Evolutionary conservation across 2,113 vertebrate species (phyloP), one percentile per base, ranked within the genome.

Genomic region (Burhinus bistriatus): DNA sequence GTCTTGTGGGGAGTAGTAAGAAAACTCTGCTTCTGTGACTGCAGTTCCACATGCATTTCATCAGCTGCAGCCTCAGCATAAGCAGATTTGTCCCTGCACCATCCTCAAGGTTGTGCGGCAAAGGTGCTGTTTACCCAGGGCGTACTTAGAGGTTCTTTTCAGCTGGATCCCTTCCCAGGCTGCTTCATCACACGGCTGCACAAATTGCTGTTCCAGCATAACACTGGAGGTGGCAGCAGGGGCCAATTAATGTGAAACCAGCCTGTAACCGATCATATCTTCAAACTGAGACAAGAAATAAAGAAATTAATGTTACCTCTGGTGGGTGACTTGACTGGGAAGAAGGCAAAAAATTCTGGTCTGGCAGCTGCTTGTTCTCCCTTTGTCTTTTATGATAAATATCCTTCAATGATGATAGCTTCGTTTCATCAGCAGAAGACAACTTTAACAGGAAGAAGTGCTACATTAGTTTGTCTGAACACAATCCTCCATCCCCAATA

Each of bases 301-400:
- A 42, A 49, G 30, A 91, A 88, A 62, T 47, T 36, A 76, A 51
- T 23, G 29, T 88, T 98, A 99, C 99, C 99, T 99, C 99, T 81
- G 99, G 98, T 3, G 98, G 98, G 68, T 98, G 98, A 75, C 97
- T 98, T 45, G 98, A 97, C 25, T 95, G 97, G n/a, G 96, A 97
- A 30, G 97, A 81, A 70, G 96, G 91, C 57, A 96, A 93, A 96
- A 90, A 97, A 97, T 36, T 98, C 97, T 98, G 98, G 83, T 98
- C 98, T 32, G 97, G 94, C 54, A 93, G 95, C 78, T 98, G 99
- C 82, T 97, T 91, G 32, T 96, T 98, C 42, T 98, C 97, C 79
- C 83, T 98, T 89, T 98, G 99, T 91, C 98, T 99, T 97, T 96
- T 98, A 90, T 98, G 98, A 95, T 99, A 99, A 97, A 99, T 99